Conservation (phyloP, 2,797 vertebrate species). For the Ispidina picta region DNA sequence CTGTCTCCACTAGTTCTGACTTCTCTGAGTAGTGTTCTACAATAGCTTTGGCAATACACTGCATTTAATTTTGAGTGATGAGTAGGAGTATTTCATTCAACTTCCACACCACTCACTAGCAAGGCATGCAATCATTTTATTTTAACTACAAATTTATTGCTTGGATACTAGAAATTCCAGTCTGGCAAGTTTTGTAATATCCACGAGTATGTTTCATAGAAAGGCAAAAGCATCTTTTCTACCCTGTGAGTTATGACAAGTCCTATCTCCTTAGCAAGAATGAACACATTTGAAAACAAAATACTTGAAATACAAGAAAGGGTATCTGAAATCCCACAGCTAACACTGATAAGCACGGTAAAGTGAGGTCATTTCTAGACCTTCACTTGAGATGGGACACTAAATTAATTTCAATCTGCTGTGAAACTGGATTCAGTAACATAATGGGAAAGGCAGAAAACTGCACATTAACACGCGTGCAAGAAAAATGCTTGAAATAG, state of each 20-base stretch:
- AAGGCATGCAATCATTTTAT: not conserved
- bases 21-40: not conserved
- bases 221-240: not conserved
- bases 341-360: not conserved
- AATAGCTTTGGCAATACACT: not conserved
- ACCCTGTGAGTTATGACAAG: not conserved
- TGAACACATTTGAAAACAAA: not conserved
- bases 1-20: not conserved
- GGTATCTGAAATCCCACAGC: not conserved
- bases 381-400: not conserved
- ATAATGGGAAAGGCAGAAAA: not conserved
- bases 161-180: not conserved
- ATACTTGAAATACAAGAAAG: not conserved
- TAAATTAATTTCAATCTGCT: conserved; percentile 9
- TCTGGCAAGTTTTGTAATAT: not conserved
- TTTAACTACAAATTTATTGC: not conserved
- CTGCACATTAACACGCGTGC: not conserved
- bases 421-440: not conserved
- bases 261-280: not conserved
- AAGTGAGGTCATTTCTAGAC: not conserved
- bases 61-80: not conserved
- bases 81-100: not conserved
- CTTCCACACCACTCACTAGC: not conserved
- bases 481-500: not conserved
- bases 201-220: not conserved